Evolutionary conservation across 1,140 invertebrate species (phyloP).

Genomic region (Lordiphosa clarofinis): DNA sequence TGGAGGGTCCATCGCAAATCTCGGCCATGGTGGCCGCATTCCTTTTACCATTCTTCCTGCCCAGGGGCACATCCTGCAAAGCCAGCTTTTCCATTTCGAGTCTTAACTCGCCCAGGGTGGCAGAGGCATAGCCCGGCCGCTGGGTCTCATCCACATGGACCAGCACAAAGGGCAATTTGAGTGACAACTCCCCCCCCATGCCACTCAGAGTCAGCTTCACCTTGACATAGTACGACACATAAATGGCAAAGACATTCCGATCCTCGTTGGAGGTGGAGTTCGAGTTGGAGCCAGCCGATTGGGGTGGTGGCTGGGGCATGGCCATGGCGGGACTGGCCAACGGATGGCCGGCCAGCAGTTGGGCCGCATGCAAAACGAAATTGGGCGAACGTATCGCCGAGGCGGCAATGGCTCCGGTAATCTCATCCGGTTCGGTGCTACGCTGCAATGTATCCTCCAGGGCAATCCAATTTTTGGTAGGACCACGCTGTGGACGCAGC

Average conservation of each 20-base stretch:
- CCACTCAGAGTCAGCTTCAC: constrained; percentile 88
- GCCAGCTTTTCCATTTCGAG: constrained; percentile 59
- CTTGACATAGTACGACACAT: constrained; percentile 94
- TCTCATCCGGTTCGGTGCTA: constrained; percentile 76
- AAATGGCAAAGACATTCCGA: constrained; percentile 92
- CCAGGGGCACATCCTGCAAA: constrained; percentile 57
- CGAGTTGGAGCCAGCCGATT: constrained; percentile 1
- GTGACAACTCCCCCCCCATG: constrained; percentile 88
- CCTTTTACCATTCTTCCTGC: constrained; percentile 31
- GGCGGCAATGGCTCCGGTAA: constrained; percentile 69
- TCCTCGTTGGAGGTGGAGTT: constrained; percentile 81
- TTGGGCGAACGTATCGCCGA: constrained; percentile 73
- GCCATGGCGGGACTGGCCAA: constrained; percentile 52
- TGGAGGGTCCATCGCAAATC: constrained; percentile 45
- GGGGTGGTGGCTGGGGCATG: constrained; percentile 33
- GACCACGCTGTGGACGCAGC: constrained; percentile 85
- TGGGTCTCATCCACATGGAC: constrained; percentile 66
- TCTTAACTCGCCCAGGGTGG: constrained; percentile 41
- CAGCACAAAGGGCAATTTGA: constrained; percentile 90
- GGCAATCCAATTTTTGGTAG: constrained; percentile 79
- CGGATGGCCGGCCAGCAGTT: constrained; percentile 24
- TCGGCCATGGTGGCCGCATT: constrained; percentile 2
- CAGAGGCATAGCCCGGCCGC: constrained; percentile 32
- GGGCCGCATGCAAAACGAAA: constrained; percentile 42
- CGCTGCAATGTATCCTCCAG: constrained; percentile 73